Evolutionary conservation across 2,113 vertebrate genomes (phyloP).

Genomic region (Tenrec ecaudatus): DNA sequence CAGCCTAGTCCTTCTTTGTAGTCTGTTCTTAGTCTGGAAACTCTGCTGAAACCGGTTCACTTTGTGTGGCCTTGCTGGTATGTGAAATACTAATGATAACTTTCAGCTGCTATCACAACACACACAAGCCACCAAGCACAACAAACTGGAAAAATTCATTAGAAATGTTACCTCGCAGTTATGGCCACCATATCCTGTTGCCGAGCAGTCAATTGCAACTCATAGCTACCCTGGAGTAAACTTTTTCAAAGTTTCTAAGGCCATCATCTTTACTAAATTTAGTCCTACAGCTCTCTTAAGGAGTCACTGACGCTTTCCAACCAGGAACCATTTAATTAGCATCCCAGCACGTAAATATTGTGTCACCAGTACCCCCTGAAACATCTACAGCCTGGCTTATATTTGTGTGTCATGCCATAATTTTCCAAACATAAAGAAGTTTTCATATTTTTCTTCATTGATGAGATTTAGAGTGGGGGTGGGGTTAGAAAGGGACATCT

Average conservation of each 20-base stretch:
- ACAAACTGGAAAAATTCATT: neutral
- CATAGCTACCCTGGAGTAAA: neutral
- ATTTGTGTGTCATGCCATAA: neutral
- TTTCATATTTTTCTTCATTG: neutral
- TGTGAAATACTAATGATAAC: too few species aligned
- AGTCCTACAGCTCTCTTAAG: neutral
- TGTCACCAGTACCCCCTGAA: neutral
- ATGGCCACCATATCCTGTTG: neutral
- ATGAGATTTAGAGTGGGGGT: neutral
- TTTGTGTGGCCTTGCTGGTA: too few species aligned
- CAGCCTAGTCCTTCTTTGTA: too few species aligned
- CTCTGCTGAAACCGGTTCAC: too few species aligned
- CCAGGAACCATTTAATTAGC: neutral
- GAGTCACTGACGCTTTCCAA: neutral
- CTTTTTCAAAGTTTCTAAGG: neutral
- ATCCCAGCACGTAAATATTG: neutral
- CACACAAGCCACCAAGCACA: too few species aligned
- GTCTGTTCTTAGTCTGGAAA: too few species aligned
- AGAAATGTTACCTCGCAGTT: conserved; percentile 36
- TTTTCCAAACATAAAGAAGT: neutral
- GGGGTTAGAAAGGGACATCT: neutral
- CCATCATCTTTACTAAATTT: neutral
- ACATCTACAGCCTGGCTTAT: neutral
- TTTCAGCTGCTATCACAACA: too few species aligned
- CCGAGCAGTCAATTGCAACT: neutral